phyloP scores from a whole-genome alignment of 2,888 invertebrate species.

The Ectemnius lituratus region DNA sequence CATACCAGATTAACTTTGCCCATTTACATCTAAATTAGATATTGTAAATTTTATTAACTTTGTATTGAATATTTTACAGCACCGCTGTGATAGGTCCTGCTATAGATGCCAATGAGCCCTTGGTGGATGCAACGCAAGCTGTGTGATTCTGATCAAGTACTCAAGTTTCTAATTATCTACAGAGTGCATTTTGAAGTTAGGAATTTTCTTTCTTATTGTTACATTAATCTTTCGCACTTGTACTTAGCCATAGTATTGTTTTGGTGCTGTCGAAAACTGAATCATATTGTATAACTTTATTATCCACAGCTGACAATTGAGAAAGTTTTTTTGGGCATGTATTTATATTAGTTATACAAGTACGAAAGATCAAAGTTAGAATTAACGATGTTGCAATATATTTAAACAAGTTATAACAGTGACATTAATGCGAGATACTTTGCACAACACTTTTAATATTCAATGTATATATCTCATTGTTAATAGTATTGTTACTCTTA shows the following conservation, averaged over 20 bases:
- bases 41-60: not conserved
- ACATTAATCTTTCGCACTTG: constrained; percentile 32
- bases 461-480: constrained; percentile 39
- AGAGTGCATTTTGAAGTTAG: too few species aligned
- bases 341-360: constrained; percentile 1
- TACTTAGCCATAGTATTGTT: not conserved
- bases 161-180: too few species aligned
- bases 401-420: constrained; percentile 23
- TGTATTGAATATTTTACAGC: constrained; percentile 65
- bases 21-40: not conserved
- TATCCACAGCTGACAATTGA: too few species aligned
- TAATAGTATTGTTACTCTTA: constrained; percentile 38
- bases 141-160: constrained; percentile 51
- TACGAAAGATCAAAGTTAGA: constrained; percentile 27
- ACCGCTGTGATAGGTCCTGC: constrained; percentile 76
- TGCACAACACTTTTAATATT: constrained; percentile 39
- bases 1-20: not conserved
- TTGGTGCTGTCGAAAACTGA: too few species aligned
- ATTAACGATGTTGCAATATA: constrained; percentile 16
- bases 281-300: too few species aligned
- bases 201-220: constrained; percentile 3
- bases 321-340: too few species aligned
- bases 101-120: constrained; percentile 72
- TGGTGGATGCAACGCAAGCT: constrained; percentile 68
- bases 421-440: constrained; percentile 31